Conservation (phyloP, 2,113 vertebrate species). For the Sus scrofa region DNA sequence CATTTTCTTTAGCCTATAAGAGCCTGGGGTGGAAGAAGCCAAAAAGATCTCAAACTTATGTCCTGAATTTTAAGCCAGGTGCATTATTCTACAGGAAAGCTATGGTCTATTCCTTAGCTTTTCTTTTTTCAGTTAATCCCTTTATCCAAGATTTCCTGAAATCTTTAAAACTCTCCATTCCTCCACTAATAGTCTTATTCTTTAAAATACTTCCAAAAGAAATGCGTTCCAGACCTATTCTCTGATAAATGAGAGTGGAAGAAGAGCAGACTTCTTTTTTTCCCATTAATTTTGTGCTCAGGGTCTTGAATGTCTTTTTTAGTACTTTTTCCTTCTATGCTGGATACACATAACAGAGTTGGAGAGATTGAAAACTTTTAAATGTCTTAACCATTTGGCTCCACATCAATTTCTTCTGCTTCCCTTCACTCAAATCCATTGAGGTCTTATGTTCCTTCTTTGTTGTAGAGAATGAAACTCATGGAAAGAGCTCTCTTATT, state of each 20-base stretch:
- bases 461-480: not conserved
- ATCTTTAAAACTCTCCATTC: constrained; percentile 35
- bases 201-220: constrained; percentile 44
- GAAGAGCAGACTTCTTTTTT: not conserved
- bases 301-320: not conserved
- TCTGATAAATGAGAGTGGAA: not conserved
- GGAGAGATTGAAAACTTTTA: not conserved
- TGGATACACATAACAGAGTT: not conserved
- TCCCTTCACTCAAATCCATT: not conserved
- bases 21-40: not conserved
- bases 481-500: not conserved
- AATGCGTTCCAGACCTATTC: constrained; percentile 33
- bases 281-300: not conserved
- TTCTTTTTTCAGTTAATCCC: not conserved
- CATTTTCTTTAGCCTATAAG: not conserved
- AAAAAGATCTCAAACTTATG: not conserved
- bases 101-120: not conserved
- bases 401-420: not conserved
- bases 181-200: not conserved
- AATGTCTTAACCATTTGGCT: not conserved
- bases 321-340: not conserved
- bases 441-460: not conserved
- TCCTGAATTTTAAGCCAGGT: constrained; percentile 39
- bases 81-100: constrained; percentile 21
- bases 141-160: constrained; percentile 61